Evolutionary conservation across 92 coral and sea anemone species (phyloP), one percentile per base, ranked within the genome.

Genomic region (Diadumene lineata): DNA sequence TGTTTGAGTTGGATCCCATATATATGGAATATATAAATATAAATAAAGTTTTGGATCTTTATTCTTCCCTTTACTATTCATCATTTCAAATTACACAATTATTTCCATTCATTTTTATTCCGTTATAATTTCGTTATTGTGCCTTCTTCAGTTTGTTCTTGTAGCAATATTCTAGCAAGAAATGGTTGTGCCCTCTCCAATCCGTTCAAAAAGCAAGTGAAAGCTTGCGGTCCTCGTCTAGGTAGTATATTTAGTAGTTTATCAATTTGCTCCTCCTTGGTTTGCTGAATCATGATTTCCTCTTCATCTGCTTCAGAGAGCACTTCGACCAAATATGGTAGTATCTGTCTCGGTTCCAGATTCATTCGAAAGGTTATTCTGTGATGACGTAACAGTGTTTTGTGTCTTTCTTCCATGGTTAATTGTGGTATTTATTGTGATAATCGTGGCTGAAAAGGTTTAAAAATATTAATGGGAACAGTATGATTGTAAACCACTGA

Each of bases 211-310:
- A 91, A 88, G 7, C 73, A 73, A 0, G 71, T 57, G 78, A 91
- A 91, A 26, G 97, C 97, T 7, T 76, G 34, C 9, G 93, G 93
- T 0, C 97, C 97, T 66, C 97, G 84, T 64, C 97, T 81, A 1
- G 97, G 97, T n/a, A 91, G 72, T 33, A 91, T 81, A 29, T 91
- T 88, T 19, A 91, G 75, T 61, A 91, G 21, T 30, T 64, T 66
- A 70, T 91, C 97, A 31, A 43, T 79, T 26, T 82, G 88, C n/a
- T 84, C 83, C 31, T 87, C 88, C 69, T 92, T 79, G 18, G 92
- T 91, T 63, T 60, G 75, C 27, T 83, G 81, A 43, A 72, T 68
- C 56, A 69, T 84, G 55, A 91, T 78, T 63, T 87, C 88, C 69
- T 84, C 85, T 32, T 87, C 92, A 32, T 91, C 93, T n/a, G 69